Percentiles rank a stretch among this genome's conserved stretches.
Evolutionary conservation across 53 echinoderm and acorn worm genomes (phyloP).

Genomic region (Stichopus horrens): DNA sequence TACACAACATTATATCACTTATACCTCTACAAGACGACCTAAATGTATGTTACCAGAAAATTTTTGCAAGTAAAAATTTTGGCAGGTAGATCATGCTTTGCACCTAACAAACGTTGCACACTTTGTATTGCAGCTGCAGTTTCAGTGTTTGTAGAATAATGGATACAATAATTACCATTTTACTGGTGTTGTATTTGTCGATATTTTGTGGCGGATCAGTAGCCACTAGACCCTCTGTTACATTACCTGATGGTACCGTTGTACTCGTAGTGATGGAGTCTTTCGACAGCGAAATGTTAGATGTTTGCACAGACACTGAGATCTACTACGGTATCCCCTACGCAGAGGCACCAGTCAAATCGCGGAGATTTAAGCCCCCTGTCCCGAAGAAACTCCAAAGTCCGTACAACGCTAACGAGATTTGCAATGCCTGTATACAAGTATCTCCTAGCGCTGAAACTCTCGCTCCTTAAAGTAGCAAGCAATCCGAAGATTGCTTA

Average conservation of each 20-base stretch:
- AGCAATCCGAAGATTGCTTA: conserved; percentile 61
- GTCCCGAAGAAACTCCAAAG: not conserved
- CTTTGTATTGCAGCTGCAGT: too few species aligned
- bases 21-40: too few species aligned
- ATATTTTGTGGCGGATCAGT: not conserved
- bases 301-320: conserved; percentile 27
- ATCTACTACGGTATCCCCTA: conserved; percentile 60
- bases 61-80: too few species aligned
- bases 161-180: too few species aligned
- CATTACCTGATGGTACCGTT: conserved; percentile 11
- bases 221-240: not conserved
- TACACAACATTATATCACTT: too few species aligned
- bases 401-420: not conserved
- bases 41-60: too few species aligned
- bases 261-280: not conserved
- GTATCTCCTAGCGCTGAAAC: not conserved
- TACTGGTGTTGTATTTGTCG: not conserved
- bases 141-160: too few species aligned
- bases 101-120: too few species aligned
- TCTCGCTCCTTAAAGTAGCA: not conserved
- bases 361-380: conserved; percentile 55
- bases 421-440: conserved; percentile 59
- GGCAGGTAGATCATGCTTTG: too few species aligned
- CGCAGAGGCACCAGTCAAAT: conserved; percentile 62
- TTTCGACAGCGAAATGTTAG: conserved; percentile 20